Conservation (phyloP, 1,140 invertebrate species). For the Pissodes strobi region DNA sequence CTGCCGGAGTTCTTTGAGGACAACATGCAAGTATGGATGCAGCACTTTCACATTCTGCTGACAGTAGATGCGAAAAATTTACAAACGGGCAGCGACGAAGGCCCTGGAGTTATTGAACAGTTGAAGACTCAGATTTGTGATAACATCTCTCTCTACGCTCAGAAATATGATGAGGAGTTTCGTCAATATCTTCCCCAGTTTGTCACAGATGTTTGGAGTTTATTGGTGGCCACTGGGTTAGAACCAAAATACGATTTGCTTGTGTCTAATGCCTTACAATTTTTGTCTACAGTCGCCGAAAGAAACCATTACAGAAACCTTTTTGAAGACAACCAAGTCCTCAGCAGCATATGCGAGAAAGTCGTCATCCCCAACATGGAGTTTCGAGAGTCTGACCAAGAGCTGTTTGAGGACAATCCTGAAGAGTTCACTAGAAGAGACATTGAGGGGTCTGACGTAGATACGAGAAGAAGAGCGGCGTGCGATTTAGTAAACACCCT, state of each 20-base stretch:
- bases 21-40: slow-evolving; percentile 95
- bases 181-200: slow-evolving; percentile 83
- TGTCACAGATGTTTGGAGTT: slow-evolving; percentile 91
- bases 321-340: slow-evolving; percentile 85
- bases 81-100: slow-evolving; percentile 77
- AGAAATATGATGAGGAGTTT: slow-evolving; percentile 98
- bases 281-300: slow-evolving; percentile 92
- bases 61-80: slow-evolving; percentile 76
- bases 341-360: slow-evolving; percentile 94
- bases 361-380: slow-evolving; percentile 98
- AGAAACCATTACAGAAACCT: slow-evolving; percentile 83
- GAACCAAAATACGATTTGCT: slow-evolving; percentile 93
- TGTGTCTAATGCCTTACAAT: slow-evolving; percentile 94
- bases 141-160: slow-evolving; percentile 91
- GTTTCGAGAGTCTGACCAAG: slow-evolving; percentile 90
- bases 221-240: slow-evolving; percentile 81
- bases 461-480: slow-evolving; percentile 91
- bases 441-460: slow-evolving; percentile 98
- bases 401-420: slow-evolving; percentile 96
- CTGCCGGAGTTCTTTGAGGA: slow-evolving; percentile 98
- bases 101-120: slow-evolving; percentile 88
- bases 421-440: slow-evolving; percentile 97
- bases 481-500: slow-evolving; percentile 94
- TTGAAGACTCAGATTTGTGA: slow-evolving; percentile 95
- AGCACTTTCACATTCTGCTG: slow-evolving; percentile 81